These are phyloP conservation scores for Piezodorus guildinii DNA, from an alignment of 1,140 invertebrate species.

Conservation along the genomic window DNA sequence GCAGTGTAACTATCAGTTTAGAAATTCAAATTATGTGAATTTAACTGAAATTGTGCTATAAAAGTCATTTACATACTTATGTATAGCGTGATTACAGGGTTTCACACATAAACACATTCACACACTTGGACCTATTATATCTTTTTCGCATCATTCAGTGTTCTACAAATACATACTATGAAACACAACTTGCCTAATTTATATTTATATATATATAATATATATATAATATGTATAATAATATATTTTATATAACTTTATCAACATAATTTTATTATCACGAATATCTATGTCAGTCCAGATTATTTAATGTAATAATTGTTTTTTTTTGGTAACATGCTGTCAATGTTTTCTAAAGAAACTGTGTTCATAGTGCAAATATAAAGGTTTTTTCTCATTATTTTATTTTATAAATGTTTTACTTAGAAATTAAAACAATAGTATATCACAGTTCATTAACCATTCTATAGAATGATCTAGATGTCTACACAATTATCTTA, in stretches of 20 bases:
- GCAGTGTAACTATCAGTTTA: slow-evolving; percentile 20
- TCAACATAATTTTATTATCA: slow-evolving; percentile 23
- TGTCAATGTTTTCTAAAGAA: slow-evolving; percentile 12
- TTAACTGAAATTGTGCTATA: slow-evolving; percentile 22
- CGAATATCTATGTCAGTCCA: slow-evolving; percentile 24
- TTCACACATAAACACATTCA: not conserved
- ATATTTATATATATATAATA: slow-evolving; percentile 17
- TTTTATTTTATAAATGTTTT: not conserved
- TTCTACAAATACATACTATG: slow-evolving; percentile 16
- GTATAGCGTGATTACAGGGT: slow-evolving; percentile 16
- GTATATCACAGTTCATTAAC: slow-evolving; percentile 20
- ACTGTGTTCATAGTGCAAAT: slow-evolving; percentile 20
- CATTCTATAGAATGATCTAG: slow-evolving; percentile 15
- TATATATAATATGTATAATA: slow-evolving; percentile 12
- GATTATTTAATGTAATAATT: slow-evolving; percentile 20
- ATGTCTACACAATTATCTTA: not conserved
- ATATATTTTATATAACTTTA: slow-evolving; percentile 18
- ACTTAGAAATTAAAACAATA: slow-evolving; percentile 5
- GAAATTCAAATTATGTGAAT: slow-evolving; percentile 8
- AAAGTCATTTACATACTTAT: slow-evolving; percentile 19
- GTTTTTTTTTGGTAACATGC: slow-evolving; percentile 10
- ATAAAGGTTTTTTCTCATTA: not conserved
- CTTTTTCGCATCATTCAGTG: slow-evolving; percentile 7
- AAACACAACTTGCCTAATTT: slow-evolving; percentile 20
- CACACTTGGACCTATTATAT: slow-evolving; percentile 19